Evolutionary conservation across 2,888 invertebrate genomes (phyloP), one percentile per base, ranked within the genome.

Genomic region (Auanema sp.): DNA sequence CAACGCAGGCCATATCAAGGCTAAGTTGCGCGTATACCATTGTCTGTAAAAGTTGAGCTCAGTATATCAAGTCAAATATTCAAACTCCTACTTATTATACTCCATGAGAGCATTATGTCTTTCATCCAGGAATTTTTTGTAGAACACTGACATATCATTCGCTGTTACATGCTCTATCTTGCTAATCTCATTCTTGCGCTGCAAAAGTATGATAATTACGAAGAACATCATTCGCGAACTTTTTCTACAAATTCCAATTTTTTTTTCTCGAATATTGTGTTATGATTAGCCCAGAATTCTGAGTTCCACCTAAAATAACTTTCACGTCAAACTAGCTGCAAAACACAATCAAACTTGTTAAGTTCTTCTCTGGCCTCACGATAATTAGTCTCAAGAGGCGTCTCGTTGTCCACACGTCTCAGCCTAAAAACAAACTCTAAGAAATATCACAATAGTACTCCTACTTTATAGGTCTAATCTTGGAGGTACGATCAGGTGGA

Each of bases 1-100:
- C n/a, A 81, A 64, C 1, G 79, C 79, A 8, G 81, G 80, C 76
- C 76, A 79, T 18, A 81, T 81, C 16, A 81, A 65, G 5, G 64
- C 57, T 49, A 80, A 66, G 63, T 81, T 81, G 16, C 79, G 73
- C 14, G 64, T 54, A 60, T 81, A 81, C 81, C 81, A 81, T 69
- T 80, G 78, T 54, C 81, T 80, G 63, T 56, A 79, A 76, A 49
- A n/a, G 10, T 41, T 6, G n/a, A 21, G 11, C 14, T 16, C 11
- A 3, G 33, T 33, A 8, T 5, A 3, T 33, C 33, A 33, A 33
- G 8, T 5, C 8, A 33, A 8, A 33, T 5, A 5, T 8, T 33
- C 8, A 33, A 5, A 33, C 40, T 63, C 69, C 25, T 33, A 80
- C 79, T 68, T 77, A 62, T 80, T 80, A 64, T 80, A 81, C 8